phyloP scores from a whole-genome alignment of 2,113 vertebrate species.

The Anarrhichthys ocellatus region DNA sequence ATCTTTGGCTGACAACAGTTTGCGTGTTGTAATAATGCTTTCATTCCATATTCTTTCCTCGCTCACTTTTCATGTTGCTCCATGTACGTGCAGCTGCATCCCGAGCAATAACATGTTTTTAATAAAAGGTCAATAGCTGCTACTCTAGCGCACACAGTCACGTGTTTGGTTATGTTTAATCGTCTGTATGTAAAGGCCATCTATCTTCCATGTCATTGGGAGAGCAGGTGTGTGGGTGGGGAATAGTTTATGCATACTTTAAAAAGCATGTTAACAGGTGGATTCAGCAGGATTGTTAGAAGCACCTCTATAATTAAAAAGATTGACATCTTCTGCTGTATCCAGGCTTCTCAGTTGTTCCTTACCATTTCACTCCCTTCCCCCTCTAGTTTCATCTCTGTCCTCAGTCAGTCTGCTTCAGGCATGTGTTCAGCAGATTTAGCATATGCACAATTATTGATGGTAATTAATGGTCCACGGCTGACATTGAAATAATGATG shows the following conservation, averaged over 20 bases:
- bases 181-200: background rate
- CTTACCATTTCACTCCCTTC: background rate
- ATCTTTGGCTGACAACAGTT: background rate
- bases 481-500: background rate
- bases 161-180: background rate
- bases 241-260: conserved; percentile 27
- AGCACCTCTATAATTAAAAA: conserved; percentile 64
- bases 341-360: background rate
- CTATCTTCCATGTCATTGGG: background rate
- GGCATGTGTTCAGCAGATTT: background rate
- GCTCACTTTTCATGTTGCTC: background rate
- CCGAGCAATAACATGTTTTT: conserved; percentile 58
- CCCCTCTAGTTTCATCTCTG: background rate
- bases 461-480: background rate
- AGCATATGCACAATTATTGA: background rate
- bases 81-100: conserved; percentile 26
- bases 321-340: background rate
- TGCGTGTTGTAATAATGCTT: background rate
- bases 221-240: conserved; percentile 1
- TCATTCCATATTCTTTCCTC: conserved; percentile 10
- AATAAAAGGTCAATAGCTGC: background rate
- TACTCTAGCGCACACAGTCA: background rate
- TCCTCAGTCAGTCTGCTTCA: background rate
- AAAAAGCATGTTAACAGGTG: conserved; percentile 33
- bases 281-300: conserved; percentile 52